phyloP scores from a whole-genome alignment of 2,797 vertebrate genomes.

The Lindbergichthys nudifrons region DNA sequence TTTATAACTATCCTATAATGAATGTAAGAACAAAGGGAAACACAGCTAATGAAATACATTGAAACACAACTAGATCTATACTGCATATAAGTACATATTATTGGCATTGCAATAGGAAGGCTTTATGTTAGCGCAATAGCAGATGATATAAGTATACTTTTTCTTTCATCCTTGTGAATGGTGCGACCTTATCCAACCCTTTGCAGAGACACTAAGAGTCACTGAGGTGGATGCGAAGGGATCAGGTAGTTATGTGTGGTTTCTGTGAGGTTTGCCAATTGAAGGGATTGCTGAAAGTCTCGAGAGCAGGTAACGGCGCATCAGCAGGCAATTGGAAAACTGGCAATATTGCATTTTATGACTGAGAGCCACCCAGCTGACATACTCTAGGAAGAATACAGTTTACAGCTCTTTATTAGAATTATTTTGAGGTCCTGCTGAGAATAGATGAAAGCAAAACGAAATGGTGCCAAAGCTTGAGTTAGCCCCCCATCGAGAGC shows the following conservation, averaged over 20 bases:
- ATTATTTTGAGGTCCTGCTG: slow-evolving; percentile 68
- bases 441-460: slow-evolving; percentile 66
- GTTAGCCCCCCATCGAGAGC: slow-evolving; percentile 64
- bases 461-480: slow-evolving; percentile 49
- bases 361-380: slow-evolving; percentile 46
- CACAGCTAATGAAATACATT: background rate
- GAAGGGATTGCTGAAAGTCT: slow-evolving; percentile 41
- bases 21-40: background rate
- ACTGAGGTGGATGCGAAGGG: slow-evolving; percentile 13
- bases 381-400: slow-evolving; percentile 37
- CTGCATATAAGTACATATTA: background rate
- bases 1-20: background rate
- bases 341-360: slow-evolving; percentile 40
- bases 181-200: slow-evolving; percentile 11
- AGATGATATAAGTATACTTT: slow-evolving; percentile 20
- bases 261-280: slow-evolving; percentile 44
- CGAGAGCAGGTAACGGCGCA: slow-evolving; percentile 37
- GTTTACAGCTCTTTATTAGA: slow-evolving; percentile 64
- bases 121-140: background rate
- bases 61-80: background rate
- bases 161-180: slow-evolving; percentile 17
- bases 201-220: slow-evolving; percentile 23
- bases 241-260: slow-evolving; percentile 29
- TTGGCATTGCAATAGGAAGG: slow-evolving; percentile 7
- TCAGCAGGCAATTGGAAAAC: slow-evolving; percentile 32